These are phyloP conservation scores for Dexiosoma caninum DNA, from an alignment of 2,888 invertebrate species.

Conservation along the genomic window DNA sequence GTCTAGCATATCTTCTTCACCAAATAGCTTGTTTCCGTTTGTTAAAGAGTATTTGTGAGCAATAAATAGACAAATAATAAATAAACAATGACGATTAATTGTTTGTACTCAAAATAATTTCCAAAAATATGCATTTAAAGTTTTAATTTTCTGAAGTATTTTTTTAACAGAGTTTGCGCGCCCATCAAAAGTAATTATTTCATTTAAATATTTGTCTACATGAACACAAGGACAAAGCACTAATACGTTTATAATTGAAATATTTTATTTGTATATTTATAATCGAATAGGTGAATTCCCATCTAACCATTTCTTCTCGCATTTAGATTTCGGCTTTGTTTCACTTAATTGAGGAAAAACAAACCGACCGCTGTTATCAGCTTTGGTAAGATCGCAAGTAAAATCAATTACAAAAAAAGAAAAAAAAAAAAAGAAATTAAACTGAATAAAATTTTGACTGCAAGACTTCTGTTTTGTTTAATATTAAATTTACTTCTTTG, in stretches of 20 bases:
- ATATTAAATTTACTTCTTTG: not conserved
- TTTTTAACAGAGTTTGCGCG: not conserved
- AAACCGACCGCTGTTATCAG: constrained; percentile 25
- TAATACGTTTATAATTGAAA: not conserved
- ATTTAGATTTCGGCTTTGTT: not conserved
- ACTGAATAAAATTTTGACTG: constrained; percentile 26
- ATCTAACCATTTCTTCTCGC: not conserved
- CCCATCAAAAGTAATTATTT: not conserved
- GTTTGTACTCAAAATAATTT: not conserved
- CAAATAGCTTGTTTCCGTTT: too few relatives aligned
- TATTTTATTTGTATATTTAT: not conserved
- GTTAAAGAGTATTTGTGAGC: too few relatives aligned
- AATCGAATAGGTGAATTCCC: not conserved
- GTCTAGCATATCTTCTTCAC: too few relatives aligned
- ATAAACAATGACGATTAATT: not conserved
- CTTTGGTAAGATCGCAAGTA: constrained; percentile 27
- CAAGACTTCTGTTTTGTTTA: constrained; percentile 12
- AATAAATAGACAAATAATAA: not conserved
- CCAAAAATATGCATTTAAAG: not conserved
- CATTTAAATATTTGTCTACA: constrained; percentile 11
- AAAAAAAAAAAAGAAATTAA: constrained; percentile 1
- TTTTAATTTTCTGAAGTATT: not conserved
- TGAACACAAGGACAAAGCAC: constrained; percentile 9
- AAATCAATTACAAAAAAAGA: not conserved
- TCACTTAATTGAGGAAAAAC: constrained; percentile 37